Evolutionary conservation across 2,888 invertebrate genomes (phyloP).

Genomic region (Caenorhabditis sp.): DNA sequence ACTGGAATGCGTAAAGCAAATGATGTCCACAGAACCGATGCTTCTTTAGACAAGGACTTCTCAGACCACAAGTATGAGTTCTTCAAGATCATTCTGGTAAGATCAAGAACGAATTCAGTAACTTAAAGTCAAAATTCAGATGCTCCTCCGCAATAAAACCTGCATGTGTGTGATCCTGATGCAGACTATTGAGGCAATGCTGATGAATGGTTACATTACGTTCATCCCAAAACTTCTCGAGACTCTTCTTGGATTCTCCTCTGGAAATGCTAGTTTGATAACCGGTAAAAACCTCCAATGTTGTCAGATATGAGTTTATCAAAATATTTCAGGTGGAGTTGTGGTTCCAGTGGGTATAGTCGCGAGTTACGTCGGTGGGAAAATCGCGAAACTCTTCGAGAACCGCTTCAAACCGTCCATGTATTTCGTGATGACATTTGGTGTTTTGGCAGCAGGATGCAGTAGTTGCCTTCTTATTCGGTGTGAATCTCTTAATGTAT

Average conservation of each 20-base stretch:
- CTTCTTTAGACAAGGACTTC: conserved; percentile 69
- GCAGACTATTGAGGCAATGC: conserved; percentile 74
- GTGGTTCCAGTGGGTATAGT: conserved; percentile 74
- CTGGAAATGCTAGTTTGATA: conserved; percentile 68
- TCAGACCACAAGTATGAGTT: conserved; percentile 72
- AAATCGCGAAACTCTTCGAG: conserved; percentile 57
- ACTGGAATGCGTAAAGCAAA: conserved; percentile 70
- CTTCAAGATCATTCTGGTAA: conserved; percentile 70
- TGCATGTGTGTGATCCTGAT: conserved; percentile 72
- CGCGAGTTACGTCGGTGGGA: conserved; percentile 70
- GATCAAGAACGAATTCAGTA: neutral
- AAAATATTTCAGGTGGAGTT: conserved; percentile 65
- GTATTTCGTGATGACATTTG: conserved; percentile 48
- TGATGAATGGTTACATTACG: conserved; percentile 79
- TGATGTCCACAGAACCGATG: conserved; percentile 71
- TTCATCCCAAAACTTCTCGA: conserved; percentile 79
- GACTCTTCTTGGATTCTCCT: conserved; percentile 74
- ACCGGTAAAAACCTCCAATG: conserved; percentile 62
- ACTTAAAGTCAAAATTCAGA: conserved; percentile 33
- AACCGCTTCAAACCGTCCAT: conserved; percentile 57
- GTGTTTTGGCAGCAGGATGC: conserved; percentile 37
- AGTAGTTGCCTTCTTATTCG: conserved; percentile 59
- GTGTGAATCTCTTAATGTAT: conserved; percentile 53
- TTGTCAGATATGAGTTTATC: neutral
- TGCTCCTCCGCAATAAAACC: conserved; percentile 70